phyloP scores from a whole-genome alignment of 2,888 invertebrate species.

The Noctua janthina region DNA sequence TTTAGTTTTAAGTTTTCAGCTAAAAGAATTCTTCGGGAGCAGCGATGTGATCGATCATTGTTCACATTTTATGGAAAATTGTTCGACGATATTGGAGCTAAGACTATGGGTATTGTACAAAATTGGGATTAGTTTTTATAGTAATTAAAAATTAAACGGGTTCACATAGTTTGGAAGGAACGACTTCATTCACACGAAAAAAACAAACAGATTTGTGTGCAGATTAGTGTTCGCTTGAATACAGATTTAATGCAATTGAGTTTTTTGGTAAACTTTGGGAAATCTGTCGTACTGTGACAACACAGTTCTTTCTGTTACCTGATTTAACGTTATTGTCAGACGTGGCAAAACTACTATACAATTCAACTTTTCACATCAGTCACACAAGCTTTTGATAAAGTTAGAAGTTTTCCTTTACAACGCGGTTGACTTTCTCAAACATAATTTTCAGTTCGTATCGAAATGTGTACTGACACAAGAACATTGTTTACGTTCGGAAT shows the following conservation, averaged over 20 bases:
- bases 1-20: constrained; percentile 68
- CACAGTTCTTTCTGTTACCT: neutral
- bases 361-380: constrained; percentile 10
- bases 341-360: neutral
- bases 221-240: neutral
- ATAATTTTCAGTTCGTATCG: constrained; percentile 13
- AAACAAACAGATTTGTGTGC: neutral
- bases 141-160: neutral
- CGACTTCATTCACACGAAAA: neutral
- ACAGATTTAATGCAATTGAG: neutral
- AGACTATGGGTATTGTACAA: neutral
- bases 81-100: constrained; percentile 11
- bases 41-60: constrained; percentile 57
- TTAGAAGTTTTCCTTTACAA: neutral
- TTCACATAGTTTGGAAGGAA: neutral
- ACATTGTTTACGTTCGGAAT: constrained; percentile 63
- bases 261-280: neutral
- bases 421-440: constrained; percentile 1
- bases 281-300: neutral
- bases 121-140: neutral
- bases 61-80: constrained; percentile 51
- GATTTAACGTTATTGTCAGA: neutral
- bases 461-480: constrained; percentile 39
- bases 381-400: neutral
- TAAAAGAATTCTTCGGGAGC: constrained; percentile 63